These are phyloP conservation scores for Balearica regulorum DNA, from an alignment of 2,797 vertebrate genomes.

Conservation along the genomic window DNA sequence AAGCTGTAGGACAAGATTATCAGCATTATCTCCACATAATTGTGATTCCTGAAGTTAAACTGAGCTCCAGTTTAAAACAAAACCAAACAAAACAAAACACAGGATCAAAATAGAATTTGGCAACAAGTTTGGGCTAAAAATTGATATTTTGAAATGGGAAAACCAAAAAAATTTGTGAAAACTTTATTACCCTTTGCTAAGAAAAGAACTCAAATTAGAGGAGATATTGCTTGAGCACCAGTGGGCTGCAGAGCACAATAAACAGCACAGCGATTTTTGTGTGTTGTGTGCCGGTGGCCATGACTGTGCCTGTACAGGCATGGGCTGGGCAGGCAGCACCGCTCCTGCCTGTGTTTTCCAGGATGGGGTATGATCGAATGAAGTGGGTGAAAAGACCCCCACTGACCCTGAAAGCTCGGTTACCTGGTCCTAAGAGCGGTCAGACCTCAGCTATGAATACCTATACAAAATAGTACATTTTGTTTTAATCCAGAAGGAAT, in stretches of 20 bases:
- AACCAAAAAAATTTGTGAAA: neutral
- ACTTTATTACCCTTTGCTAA: neutral
- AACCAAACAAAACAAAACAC: too few species aligned
- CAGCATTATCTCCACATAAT: neutral
- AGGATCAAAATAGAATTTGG: neutral
- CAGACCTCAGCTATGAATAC: neutral
- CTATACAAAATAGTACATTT: neutral
- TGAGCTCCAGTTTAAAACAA: neutral
- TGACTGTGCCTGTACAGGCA: neutral
- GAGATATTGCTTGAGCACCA: neutral
- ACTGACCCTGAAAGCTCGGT: neutral
- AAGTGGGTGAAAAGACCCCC: neutral
- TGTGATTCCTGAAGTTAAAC: neutral
- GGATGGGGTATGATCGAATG: neutral
- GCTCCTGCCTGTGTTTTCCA: neutral
- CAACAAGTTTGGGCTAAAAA: neutral
- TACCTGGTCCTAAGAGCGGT: neutral
- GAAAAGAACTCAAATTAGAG: neutral
- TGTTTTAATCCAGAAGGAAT: neutral
- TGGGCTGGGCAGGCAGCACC: neutral
- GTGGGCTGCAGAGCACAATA: neutral
- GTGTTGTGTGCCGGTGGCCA: rapidly evolving
- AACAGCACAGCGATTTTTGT: neutral
- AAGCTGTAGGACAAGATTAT: neutral
- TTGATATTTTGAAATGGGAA: rapidly evolving